Percentiles rank a stretch among this genome's conserved stretches.
Conservation (phyloP, 2,888 invertebrate genomes). For the Criorhina ranunculi region DNA sequence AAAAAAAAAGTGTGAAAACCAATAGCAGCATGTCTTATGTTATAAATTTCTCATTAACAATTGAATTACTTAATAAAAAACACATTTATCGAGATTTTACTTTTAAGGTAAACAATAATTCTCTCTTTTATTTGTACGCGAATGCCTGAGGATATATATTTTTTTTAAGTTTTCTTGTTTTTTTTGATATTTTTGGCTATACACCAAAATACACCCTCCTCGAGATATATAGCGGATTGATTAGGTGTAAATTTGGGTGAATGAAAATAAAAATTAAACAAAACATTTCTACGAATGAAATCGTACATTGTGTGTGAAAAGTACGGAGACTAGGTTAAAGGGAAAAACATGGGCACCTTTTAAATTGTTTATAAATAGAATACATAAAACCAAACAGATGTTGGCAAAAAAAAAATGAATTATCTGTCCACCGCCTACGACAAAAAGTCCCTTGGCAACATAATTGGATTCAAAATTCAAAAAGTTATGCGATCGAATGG, state of each 20-base stretch:
- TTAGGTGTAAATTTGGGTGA: constrained; percentile 60
- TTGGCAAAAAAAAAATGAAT: too few species aligned
- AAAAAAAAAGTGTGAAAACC: background rate
- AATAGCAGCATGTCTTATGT: constrained; percentile 14
- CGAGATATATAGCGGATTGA: constrained; percentile 41
- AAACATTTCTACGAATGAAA: constrained; percentile 1
- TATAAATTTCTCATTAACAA: constrained; percentile 54
- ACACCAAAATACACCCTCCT: constrained; percentile 41
- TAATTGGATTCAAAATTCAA: too few species aligned
- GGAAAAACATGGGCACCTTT: background rate
- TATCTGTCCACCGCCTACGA: too few species aligned
- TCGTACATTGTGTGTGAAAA: background rate
- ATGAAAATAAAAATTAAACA: constrained; percentile 26
- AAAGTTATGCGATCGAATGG: too few species aligned
- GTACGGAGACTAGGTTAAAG: background rate
- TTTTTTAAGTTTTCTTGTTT: constrained; percentile 6
- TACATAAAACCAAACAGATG: too few species aligned
- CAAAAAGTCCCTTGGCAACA: too few species aligned
- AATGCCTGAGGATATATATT: background rate
- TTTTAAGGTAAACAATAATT: constrained; percentile 59
- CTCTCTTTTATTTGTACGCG: background rate
- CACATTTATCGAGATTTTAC: constrained; percentile 39
- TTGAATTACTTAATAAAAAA: constrained; percentile 57
- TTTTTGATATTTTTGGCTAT: constrained; percentile 46
- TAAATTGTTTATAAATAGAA: too few species aligned